These are phyloP conservation scores for Halcyon smyrnensis DNA, from an alignment of 2,797 vertebrate species.

Conservation along the genomic window DNA sequence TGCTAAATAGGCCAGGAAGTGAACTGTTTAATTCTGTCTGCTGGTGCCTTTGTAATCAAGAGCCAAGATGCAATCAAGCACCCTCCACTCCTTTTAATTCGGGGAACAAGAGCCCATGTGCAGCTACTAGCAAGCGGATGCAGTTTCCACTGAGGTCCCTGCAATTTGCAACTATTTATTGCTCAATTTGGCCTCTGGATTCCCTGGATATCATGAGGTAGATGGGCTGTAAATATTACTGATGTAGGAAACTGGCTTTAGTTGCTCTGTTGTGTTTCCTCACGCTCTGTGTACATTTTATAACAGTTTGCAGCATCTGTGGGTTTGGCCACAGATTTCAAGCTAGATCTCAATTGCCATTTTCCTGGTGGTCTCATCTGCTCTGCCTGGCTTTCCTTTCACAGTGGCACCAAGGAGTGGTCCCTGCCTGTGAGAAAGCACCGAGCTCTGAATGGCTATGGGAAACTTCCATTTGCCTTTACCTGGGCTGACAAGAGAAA, in stretches of 20 bases:
- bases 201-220: not conserved
- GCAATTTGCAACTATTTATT: not conserved
- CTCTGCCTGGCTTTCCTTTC: not conserved
- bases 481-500: not conserved
- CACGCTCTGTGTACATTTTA: accelerated
- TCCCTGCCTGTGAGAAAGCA: not conserved
- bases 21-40: slow-evolving; percentile 38
- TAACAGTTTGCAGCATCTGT: not conserved
- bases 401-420: not conserved
- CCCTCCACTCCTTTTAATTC: not conserved
- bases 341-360: not conserved
- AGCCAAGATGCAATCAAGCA: slow-evolving; percentile 54
- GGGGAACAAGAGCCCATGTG: slow-evolving; percentile 21
- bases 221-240: not conserved
- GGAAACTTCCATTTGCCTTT: not conserved
- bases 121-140: not conserved
- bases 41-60: slow-evolving; percentile 55
- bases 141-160: not conserved
- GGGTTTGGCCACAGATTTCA: not conserved
- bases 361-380: not conserved
- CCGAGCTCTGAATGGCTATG: not conserved
- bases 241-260: not conserved
- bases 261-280: not conserved
- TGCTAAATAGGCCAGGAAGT: slow-evolving; percentile 43
- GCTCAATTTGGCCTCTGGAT: not conserved